Evolutionary conservation across 2,888 invertebrate species (phyloP).

Genomic region (Drosophila birchii): DNA sequence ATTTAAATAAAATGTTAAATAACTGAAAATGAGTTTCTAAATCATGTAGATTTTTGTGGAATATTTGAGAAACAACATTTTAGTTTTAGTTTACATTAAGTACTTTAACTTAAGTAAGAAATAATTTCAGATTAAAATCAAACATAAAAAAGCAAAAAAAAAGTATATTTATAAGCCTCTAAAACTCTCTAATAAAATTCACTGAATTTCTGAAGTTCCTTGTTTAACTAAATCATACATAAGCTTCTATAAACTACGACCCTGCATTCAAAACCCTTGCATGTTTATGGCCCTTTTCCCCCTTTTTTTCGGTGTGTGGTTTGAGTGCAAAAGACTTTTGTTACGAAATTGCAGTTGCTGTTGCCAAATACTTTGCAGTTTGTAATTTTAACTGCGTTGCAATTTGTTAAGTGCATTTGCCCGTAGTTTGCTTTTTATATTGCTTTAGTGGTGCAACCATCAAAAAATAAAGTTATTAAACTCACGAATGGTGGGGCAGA

Average conservation of each 20-base stretch:
- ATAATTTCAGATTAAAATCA: not conserved
- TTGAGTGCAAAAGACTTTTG: conserved; percentile 47
- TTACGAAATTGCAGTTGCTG: conserved; percentile 63
- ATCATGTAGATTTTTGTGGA: no score
- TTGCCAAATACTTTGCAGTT: conserved; percentile 65
- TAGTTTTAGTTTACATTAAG: not conserved
- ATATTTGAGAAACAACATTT: no score
- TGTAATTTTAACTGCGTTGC: conserved; percentile 73
- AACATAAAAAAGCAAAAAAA: not conserved
- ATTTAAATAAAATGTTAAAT: not conserved
- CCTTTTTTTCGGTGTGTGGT: not conserved
- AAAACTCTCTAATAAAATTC: not conserved
- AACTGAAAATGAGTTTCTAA: not conserved
- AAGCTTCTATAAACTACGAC: conserved; percentile 1
- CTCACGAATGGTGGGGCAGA: conserved; percentile 35
- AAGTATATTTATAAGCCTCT: not conserved
- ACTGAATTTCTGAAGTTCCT: not conserved
- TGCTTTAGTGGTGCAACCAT: conserved; percentile 28
- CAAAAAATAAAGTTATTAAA: conserved; percentile 74
- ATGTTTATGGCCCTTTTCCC: conserved; percentile 24
- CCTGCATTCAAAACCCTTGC: conserved; percentile 17
- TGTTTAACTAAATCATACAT: not conserved
- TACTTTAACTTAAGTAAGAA: not conserved
- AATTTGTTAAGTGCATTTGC: conserved; percentile 71
- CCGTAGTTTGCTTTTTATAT: conserved; percentile 9